Evolutionary conservation across 1,140 invertebrate genomes (phyloP), one percentile per base, ranked within the genome.

Genomic region (Ptiloglossa arizonensis): DNA sequence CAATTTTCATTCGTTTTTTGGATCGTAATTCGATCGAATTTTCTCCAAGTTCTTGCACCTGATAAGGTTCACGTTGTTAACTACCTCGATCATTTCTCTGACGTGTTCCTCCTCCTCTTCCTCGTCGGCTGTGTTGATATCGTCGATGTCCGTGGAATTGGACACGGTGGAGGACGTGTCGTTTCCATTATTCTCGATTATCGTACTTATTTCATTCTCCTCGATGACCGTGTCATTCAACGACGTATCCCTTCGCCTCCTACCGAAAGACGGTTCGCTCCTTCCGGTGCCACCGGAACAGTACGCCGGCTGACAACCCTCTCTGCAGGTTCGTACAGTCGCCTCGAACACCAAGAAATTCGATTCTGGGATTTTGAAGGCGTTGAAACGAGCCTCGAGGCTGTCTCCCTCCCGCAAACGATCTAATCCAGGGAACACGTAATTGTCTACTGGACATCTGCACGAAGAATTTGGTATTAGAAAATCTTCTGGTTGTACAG

Each of bases 321-420:
- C 96, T 57, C 97, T 92, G 85, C 97, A 98, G 0, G 97, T 97
- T 74, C 96, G 93, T 0, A 98, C 97, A 0, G 96, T 98, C 1
- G 97, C 97, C 92, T 98, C 97, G 88, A 98, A 98, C 1, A 98
- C 97, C 60, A 98, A 90, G 93, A 98, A 98, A 90, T 98, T 98
- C 0, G 97, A 98, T 93, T 98, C 97, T 0, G 97, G 97, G 85
- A 98, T 98, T 92, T 98, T 98, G 86, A 98, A 98, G 2, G 97
- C 97, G 92, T 98, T 98, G 88, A 98, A 98, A 82, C 97, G 94
- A 0, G 97, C 97, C 93, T 98, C 97, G 9, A 98, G 92, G 13
- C 96, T 97, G 86, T 98, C 97, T 0, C 97, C 96, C 86, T 95
- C 97, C 29, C 97, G 94, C 1, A 97, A 94, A 88, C 96, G 95